These are phyloP conservation scores for Yponomeuta evonymella DNA, from an alignment of 2,888 invertebrate species.

Conservation along the genomic window DNA sequence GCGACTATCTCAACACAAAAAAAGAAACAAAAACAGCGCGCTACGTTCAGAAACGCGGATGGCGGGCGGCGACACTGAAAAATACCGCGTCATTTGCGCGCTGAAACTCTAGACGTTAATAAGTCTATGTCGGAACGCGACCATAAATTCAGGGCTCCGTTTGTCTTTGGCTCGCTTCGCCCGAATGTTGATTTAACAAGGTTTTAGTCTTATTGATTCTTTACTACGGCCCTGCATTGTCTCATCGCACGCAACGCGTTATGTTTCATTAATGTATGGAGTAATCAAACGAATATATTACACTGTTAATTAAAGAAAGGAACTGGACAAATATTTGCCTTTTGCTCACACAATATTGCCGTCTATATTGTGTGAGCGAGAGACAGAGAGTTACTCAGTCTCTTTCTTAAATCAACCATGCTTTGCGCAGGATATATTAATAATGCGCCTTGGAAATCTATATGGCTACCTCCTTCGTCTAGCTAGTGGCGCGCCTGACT, in stretches of 20 bases:
- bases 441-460: too few species aligned
- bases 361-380: too few species aligned
- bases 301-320: too few species aligned
- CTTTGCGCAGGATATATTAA: too few species aligned
- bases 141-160: conserved; percentile 72
- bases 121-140: conserved; percentile 31
- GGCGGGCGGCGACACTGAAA: conserved; percentile 41
- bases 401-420: too few species aligned
- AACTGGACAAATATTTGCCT: too few species aligned
- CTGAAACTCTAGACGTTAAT: conserved; percentile 39
- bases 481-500: too few species aligned
- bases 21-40: conserved; percentile 14
- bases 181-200: conserved; percentile 75
- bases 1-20: not conserved
- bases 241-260: conserved; percentile 65
- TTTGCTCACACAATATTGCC: too few species aligned
- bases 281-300: not conserved
- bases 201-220: conserved; percentile 76
- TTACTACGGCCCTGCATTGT: conserved; percentile 64
- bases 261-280: conserved; percentile 48
- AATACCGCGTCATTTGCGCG: conserved; percentile 45
- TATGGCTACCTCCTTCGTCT: too few species aligned
- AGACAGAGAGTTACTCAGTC: too few species aligned
- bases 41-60: not conserved
- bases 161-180: conserved; percentile 67